A percentile compares a stretch with the other conserved stretches of the same genome.
phyloP scores from a whole-genome alignment of 2,113 vertebrate species.

The Mungos mungo region DNA sequence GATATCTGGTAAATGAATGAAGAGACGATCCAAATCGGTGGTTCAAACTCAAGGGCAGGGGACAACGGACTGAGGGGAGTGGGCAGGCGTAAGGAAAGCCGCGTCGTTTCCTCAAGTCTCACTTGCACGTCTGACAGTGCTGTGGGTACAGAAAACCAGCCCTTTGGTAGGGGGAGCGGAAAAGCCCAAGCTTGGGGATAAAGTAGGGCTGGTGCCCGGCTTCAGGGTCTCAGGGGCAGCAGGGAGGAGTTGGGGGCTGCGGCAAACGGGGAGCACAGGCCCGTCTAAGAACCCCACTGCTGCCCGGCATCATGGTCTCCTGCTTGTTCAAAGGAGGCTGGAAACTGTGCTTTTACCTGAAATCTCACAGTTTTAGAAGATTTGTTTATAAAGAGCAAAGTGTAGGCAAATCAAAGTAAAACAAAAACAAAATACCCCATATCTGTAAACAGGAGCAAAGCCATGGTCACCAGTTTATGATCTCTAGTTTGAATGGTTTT shows the following conservation, averaged over 20 bases:
- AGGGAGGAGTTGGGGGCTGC: neutral
- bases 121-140: neutral
- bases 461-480: neutral
- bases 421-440: neutral
- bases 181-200: neutral
- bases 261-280: neutral
- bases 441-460: neutral
- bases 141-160: too few species aligned
- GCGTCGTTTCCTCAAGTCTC: neutral
- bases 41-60: neutral
- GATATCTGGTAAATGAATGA: neutral
- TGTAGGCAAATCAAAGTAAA: neutral
- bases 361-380: neutral
- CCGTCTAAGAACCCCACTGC: neutral
- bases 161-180: neutral
- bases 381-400: neutral
- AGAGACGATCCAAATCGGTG: neutral
- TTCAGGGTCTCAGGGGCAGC: neutral
- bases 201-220: neutral
- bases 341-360: neutral
- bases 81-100: neutral
- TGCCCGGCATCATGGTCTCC: neutral
- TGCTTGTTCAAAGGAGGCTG: neutral
- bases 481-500: neutral
- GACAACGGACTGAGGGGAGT: neutral